A percentile compares a stretch with the other conserved stretches of the same genome.
Evolutionary conservation across 2,797 vertebrate species (phyloP).

Genomic region (Anguilla obscura): DNA sequence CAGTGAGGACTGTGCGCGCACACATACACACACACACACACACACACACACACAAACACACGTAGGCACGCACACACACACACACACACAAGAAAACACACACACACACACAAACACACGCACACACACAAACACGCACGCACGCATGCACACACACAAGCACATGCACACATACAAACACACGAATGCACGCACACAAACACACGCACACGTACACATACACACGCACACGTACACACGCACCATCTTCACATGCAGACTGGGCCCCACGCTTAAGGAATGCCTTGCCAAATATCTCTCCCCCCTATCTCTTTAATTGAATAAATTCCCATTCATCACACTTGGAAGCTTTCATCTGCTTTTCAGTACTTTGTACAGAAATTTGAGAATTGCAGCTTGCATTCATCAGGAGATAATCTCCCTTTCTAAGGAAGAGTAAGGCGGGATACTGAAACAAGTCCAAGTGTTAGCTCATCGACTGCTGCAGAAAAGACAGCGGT

Average conservation of each 20-base stretch:
- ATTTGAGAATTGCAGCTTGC: conserved; percentile 39
- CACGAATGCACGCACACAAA: too few relatives aligned
- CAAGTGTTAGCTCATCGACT: conserved; percentile 43
- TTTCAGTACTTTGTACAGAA: not conserved
- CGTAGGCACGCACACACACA: not conserved
- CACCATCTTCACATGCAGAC: not conserved
- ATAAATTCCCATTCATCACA: not conserved
- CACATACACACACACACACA: not conserved
- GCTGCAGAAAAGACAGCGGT: conserved; percentile 31
- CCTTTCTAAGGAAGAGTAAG: conserved; percentile 6
- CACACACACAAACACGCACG: not conserved
- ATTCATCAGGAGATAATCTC: conserved; percentile 31
- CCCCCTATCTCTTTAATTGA: not conserved
- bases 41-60: not conserved
- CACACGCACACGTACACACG: not conserved
- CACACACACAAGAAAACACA: not conserved
- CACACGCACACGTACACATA: not conserved
- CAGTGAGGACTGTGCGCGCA: not conserved
- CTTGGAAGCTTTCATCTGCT: not conserved
- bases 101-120: not conserved
- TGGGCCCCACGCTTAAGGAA: not conserved
- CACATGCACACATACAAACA: too few relatives aligned
- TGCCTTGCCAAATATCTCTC: not conserved
- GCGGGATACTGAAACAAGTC: conserved; percentile 34
- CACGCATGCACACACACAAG: not conserved